Percentiles rank a stretch among this genome's conserved stretches.
phyloP scores from a whole-genome alignment of 1,140 invertebrate genomes.

The Dendroctonus valens region DNA sequence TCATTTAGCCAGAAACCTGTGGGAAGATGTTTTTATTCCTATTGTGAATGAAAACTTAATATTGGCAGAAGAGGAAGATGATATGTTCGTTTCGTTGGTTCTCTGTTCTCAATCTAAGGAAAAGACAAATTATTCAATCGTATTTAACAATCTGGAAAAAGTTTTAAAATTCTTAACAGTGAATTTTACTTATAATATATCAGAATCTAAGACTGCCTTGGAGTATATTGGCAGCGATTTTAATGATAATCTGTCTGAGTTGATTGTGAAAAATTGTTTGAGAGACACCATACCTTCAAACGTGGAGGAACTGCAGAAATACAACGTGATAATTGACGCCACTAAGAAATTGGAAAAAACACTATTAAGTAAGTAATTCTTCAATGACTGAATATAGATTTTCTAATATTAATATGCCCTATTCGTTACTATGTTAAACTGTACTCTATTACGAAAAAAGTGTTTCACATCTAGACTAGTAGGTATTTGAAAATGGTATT shows the following conservation, averaged over 20 bases:
- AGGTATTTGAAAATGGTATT: neutral
- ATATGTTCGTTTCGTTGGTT: constrained; percentile 50
- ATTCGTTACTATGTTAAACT: neutral
- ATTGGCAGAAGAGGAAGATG: constrained; percentile 50
- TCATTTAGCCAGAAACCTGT: constrained; percentile 55
- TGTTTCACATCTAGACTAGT: neutral
- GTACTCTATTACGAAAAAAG: neutral
- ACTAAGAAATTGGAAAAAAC: constrained; percentile 67
- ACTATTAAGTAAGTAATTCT: constrained; percentile 50
- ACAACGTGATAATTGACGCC: constrained; percentile 60
- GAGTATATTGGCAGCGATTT: constrained; percentile 62
- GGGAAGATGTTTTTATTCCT: constrained; percentile 56
- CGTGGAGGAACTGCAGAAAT: constrained; percentile 66
- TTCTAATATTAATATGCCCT: neutral
- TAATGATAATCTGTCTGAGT: constrained; percentile 61
- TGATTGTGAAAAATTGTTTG: constrained; percentile 73
- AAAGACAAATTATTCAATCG: constrained; percentile 56
- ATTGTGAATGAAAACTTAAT: constrained; percentile 56
- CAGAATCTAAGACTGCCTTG: constrained; percentile 58
- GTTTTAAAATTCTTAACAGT: constrained; percentile 61
- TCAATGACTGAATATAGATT: neutral
- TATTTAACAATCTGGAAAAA: constrained; percentile 60
- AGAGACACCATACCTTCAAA: constrained; percentile 72
- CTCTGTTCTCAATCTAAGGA: constrained; percentile 52
- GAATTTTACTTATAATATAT: constrained; percentile 57